Evolutionary conservation across 37 sponge, comb jelly and placozoan species (phyloP).

Genomic region (Ianthella basta): DNA sequence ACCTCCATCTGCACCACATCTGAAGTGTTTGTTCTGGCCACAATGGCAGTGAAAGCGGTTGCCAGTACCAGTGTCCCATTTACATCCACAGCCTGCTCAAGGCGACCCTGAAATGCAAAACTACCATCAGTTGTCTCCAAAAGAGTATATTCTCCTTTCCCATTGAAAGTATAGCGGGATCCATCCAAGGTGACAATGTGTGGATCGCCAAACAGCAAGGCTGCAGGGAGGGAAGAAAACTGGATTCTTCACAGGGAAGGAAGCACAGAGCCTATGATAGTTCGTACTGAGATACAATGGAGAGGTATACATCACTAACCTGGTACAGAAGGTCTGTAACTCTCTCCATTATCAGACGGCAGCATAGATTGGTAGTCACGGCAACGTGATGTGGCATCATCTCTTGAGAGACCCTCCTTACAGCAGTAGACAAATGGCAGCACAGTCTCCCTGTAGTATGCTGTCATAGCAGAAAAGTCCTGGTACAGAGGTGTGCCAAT

Average conservation of each 20-base stretch:
- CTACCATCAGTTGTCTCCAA: constrained; percentile 54
- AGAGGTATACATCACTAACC: too few relatives aligned
- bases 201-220: constrained; percentile 65
- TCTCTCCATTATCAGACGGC: constrained; percentile 14
- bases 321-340: constrained; percentile 29
- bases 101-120: constrained; percentile 68
- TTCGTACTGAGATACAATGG: too few relatives aligned
- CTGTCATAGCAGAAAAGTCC: background rate
- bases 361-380: background rate
- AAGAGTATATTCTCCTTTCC: constrained; percentile 67
- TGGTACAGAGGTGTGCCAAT: constrained; percentile 10
- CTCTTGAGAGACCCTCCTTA: background rate
- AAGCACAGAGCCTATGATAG: too few relatives aligned
- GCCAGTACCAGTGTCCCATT: constrained; percentile 35
- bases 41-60: constrained; percentile 74
- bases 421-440: constrained; percentile 40
- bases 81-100: constrained; percentile 33
- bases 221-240: too few relatives aligned
- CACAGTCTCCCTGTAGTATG: constrained; percentile 16
- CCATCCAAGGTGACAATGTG: constrained; percentile 75
- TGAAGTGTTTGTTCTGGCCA: constrained; percentile 29
- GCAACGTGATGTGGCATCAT: constrained; percentile 28
- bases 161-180: constrained; percentile 72
- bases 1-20: constrained; percentile 38
- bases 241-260: too few relatives aligned